phyloP scores from a whole-genome alignment of 2,888 invertebrate species.

The Hydroisotoma schaefferi region DNA sequence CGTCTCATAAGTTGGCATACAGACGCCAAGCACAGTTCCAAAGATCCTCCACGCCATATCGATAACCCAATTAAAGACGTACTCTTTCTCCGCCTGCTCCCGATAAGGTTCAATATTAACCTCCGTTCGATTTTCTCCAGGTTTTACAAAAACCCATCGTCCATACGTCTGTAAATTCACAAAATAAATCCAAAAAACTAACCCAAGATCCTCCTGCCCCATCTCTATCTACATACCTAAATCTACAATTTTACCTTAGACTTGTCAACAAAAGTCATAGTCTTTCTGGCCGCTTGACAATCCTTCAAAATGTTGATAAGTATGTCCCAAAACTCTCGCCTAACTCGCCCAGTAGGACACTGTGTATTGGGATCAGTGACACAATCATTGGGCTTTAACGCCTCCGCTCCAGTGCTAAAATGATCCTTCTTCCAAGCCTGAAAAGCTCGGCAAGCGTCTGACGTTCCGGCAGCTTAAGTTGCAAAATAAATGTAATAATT shows the following conservation, averaged over 20 bases:
- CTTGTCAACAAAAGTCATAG: not conserved
- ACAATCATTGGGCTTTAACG: not conserved
- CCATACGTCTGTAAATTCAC: not conserved
- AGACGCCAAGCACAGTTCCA: slow-evolving; percentile 30
- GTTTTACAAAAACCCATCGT: slow-evolving; percentile 2
- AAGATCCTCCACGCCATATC: slow-evolving; percentile 40
- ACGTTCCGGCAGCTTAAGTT: not conserved
- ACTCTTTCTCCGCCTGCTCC: slow-evolving; percentile 36
- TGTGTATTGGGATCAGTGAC: not conserved
- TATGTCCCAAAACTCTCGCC: slow-evolving; percentile 22
- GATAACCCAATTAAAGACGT: slow-evolving; percentile 29
- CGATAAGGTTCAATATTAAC: not conserved
- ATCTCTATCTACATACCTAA: not conserved
- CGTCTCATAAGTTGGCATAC: slow-evolving; percentile 29
- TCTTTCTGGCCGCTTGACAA: slow-evolving; percentile 16
- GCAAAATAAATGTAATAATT: not conserved
- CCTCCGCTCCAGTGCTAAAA: not conserved
- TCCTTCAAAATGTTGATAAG: slow-evolving; percentile 20
- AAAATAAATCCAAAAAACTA: too few relatives aligned
- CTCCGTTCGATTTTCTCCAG: not conserved
- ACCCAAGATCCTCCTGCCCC: too few relatives aligned
- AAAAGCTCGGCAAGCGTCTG: not conserved
- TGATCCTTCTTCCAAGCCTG: not conserved
- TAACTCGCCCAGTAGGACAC: slow-evolving; percentile 9
- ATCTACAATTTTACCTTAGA: not conserved